Base-by-base conservation (phyloP, 2,113 vertebrate species). In the Camarhynchus parvulus region DNA sequence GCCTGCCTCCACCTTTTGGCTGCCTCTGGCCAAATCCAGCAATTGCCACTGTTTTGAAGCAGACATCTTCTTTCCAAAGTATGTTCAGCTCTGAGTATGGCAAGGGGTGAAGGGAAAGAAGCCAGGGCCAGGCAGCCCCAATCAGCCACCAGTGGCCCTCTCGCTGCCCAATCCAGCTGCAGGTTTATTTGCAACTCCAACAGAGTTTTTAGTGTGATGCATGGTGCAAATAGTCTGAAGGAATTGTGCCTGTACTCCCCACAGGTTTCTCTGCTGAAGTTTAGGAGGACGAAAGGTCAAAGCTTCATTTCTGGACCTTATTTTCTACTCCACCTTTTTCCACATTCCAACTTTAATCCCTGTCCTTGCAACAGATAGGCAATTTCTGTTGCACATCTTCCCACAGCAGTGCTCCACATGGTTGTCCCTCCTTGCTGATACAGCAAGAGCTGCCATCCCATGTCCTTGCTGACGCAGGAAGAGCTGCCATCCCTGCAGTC, bases 401-500 rank as follows among this genome's bases (percentile, higher is more conserved):
- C 16, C 39, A 41, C 39, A 52, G 28, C 12, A 4, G 15, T 15
- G 4, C 15, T 37, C 46, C 10, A 20, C 2, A 0, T 4, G 3
- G 21, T 85, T 56, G 16, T 37, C 22, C 33, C 39, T 89, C 39
- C 58, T 41, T 56, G 31, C 28, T 86, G 83, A 68, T 72, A 73
- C 67, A 96, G 56, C 67, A 62, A 22, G 27, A 77, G 33, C 69
- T 17, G 4, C 44, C 70, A 31, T 49, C 0, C 0, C 39, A 21
- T 31, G 21, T 76, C 13, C 19, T 92, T 56, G 31, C 28, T 86
- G 83, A 68, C 66, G 70, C 67, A 96, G 61, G 67, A 62, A 20
- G 27, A 77, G 33, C 69, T 17, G 4, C 44, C 21, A 41, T 1
- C 4, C 5, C 9, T 66, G 67, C 37, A 62, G 4, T 93, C 33